Evolutionary conservation across 1,140 invertebrate species (phyloP), one percentile per base, ranked within the genome.

Genomic region (Chlorops oryzae): DNA sequence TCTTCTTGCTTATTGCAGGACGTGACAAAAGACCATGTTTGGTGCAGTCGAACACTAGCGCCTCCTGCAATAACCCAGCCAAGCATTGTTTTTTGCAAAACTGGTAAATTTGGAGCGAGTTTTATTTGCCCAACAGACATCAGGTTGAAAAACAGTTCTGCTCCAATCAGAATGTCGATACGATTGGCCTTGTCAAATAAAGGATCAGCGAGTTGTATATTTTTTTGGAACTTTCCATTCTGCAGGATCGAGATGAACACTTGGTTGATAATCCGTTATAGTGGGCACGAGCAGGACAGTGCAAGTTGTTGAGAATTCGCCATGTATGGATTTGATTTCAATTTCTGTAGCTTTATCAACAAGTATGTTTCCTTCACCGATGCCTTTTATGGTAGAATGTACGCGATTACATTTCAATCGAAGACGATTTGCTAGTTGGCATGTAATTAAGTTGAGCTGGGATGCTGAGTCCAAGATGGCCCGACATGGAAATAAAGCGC

Each of bases 11-110:
- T 43, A 12, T 18, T 46, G 24, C 12, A 27, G 9, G 22, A 24
- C 18, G 17, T 23, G n/a, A 22, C 17, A 24, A 12, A n/a, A 12
- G 40, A 23, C 20, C 3, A 23, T 17, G 32, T 18, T 48, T 23
- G 13, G 2, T 45, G 9, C 41, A 17, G 24, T 28, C 34, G 17
- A 9, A 34, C 10, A 21, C 15, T n/a, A n/a, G n/a, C n/a, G n/a
- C 44, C 21, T 22, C 60, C 58, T n/a, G 54, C 23, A 12, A 70
- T 35, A 20, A 70, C 50, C 65, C 63, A 70, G 9, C 65, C 67
- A 1, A 70, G 49, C 34, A 40, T 22, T 9, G 63, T 63, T 35
- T 65, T 64, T 56, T 70, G 66, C 18, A 68, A 45, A 17, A 54
- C 54, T 9, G 63, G 63, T 43, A 50, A 39, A 51, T 56, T 45